A percentile compares a stretch with the other conserved stretches of the same genome.
Evolutionary conservation across 2,888 invertebrate genomes (phyloP).

Genomic region (Falcaria lacertinaria): DNA sequence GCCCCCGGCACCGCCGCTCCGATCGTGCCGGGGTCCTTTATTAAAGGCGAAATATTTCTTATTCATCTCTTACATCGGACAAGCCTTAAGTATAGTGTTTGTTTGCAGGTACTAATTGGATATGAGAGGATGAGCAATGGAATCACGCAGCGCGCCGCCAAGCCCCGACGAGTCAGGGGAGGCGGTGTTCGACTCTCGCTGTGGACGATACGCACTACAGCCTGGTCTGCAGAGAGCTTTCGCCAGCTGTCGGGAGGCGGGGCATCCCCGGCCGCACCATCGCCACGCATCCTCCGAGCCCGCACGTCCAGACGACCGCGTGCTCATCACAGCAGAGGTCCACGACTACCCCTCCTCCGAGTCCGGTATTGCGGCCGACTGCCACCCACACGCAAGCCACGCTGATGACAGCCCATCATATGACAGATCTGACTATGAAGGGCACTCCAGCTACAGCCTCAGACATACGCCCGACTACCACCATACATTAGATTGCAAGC

Average conservation of each 20-base stretch:
- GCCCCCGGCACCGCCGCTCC: conserved; percentile 53
- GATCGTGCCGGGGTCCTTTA: conserved; percentile 43
- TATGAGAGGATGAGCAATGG: conserved; percentile 77
- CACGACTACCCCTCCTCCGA: conserved; percentile 78
- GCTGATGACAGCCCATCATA: conserved; percentile 72
- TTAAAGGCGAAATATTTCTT: conserved; percentile 44
- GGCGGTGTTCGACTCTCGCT: conserved; percentile 87
- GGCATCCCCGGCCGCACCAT: conserved; percentile 62
- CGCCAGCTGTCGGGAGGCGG: conserved; percentile 67
- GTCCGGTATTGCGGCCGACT: conserved; percentile 75
- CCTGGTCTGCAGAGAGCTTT: conserved; percentile 73
- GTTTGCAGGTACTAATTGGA: conserved; percentile 60
- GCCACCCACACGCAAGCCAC: conserved; percentile 69
- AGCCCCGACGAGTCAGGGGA: conserved; percentile 78
- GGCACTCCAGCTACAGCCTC: conserved; percentile 63
- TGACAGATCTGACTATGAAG: conserved; percentile 70
- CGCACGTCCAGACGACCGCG: conserved; percentile 68
- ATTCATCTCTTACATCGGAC: conserved; percentile 11
- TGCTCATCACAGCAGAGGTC: conserved; percentile 69
- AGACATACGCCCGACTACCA: conserved; percentile 65
- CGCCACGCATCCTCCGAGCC: conserved; percentile 71
- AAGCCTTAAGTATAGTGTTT: conserved; percentile 24
- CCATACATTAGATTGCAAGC: conserved; percentile 65
- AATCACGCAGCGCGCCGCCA: conserved; percentile 79
- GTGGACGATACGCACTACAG: conserved; percentile 83